Percentiles rank a stretch among this genome's conserved stretches.
phyloP scores from a whole-genome alignment of 2,888 invertebrate species.

The Aethes cnicana region DNA sequence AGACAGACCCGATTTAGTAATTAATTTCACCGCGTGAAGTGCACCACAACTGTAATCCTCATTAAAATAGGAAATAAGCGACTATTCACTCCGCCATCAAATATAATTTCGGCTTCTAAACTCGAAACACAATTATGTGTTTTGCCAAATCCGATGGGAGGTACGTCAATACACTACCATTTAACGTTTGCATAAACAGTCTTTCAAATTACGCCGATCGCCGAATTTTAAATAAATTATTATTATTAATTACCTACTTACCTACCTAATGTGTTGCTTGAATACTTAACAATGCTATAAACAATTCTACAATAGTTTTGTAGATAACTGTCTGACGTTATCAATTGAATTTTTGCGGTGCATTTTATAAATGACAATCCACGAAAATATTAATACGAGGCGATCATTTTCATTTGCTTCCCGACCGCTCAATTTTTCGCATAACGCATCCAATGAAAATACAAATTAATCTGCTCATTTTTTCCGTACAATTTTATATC shows the following conservation, averaged over 20 bases:
- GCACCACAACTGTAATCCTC: conserved; percentile 80
- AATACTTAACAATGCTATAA: conserved; percentile 1
- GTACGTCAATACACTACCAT: conserved; percentile 20
- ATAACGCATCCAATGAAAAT: conserved; percentile 78
- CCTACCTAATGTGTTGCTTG: neutral
- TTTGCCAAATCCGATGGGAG: conserved; percentile 53
- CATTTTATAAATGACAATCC: conserved; percentile 59
- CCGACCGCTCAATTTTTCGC: conserved; percentile 78
- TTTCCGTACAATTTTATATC: conserved; percentile 79
- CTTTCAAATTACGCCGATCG: conserved; percentile 11
- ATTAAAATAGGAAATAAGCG: conserved; percentile 78
- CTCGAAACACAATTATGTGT: conserved; percentile 66
- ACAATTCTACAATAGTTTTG: conserved; percentile 30
- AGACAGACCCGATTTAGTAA: conserved; percentile 77
- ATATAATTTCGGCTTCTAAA: conserved; percentile 78
- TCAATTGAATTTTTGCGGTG: conserved; percentile 32
- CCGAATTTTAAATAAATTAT: neutral
- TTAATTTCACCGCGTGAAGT: conserved; percentile 79
- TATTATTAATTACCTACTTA: neutral
- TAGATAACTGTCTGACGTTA: conserved; percentile 32
- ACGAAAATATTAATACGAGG: conserved; percentile 64
- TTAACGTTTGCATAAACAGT: conserved; percentile 9
- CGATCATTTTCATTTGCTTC: conserved; percentile 76
- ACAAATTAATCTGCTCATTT: conserved; percentile 82
- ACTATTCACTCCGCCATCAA: conserved; percentile 73